Base-by-base conservation (phyloP, 2,888 invertebrate genomes). In the Brachypterus glaber region DNA sequence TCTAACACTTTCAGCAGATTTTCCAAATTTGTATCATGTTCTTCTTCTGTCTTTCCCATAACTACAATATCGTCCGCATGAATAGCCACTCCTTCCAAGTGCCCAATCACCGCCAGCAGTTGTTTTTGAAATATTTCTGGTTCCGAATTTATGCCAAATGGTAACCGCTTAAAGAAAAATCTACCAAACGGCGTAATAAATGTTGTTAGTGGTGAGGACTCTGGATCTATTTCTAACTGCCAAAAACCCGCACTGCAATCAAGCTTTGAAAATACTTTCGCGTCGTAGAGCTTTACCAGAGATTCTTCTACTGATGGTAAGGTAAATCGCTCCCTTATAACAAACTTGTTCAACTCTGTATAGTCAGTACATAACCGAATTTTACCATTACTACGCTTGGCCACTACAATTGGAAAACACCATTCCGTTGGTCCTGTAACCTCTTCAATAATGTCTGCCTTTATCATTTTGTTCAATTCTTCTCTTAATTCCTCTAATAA, bases 351-450 rank as follows among this genome's bases (percentile, higher is more conserved):
- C 2, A 58, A 41, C 33, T 47, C 32, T 4, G 52, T 54, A 27
- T 45, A 53, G 38, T 58, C 57, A 4, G 48, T 41, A 36, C 55
- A 58, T 8, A 57, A 14, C n/a, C 55, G 30, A n/a, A 57, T 37
- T 17, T 40, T 30, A 2, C 30, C 35, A n/a, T 30, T 39, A 11
- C 39, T 47, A 41, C 58, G 56, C 4, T 45, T 48, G 0, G 54
- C 58, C 2, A 55, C 49, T 1, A 63, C 62, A 38, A 62, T 55
- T 1, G 54, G 54, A 8, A 55, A 50, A 37, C 58, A 61, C 59
- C 59, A 62, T 1, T 51, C 54, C n/a, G n/a, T n/a, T n/a, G n/a
- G n/a, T n/a, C n/a, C n/a, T n/a, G n/a, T n/a, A n/a, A n/a, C n/a
- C n/a, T n/a, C n/a, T n/a, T n/a, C n/a, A n/a, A n/a, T n/a, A n/a